These are phyloP conservation scores for Drosophila mayri DNA, from an alignment of 1,140 invertebrate species.

Conservation along the genomic window DNA sequence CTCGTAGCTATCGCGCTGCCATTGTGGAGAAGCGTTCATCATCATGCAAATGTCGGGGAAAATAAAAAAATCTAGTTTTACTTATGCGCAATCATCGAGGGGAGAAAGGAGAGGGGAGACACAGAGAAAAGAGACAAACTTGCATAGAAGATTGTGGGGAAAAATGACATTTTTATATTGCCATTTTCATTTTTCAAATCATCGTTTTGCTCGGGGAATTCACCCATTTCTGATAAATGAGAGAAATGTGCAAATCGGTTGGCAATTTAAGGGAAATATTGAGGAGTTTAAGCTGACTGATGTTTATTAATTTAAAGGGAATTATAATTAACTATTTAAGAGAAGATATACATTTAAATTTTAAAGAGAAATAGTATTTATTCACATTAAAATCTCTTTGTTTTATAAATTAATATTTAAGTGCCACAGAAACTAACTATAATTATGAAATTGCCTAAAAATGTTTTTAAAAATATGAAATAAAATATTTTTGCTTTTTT, in stretches of 20 bases:
- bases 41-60: conserved; percentile 34
- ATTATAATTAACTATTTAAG: background rate
- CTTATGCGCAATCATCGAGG: conserved; percentile 33
- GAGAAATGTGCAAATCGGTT: background rate
- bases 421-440: too few relatives aligned
- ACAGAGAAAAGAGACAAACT: background rate
- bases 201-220: background rate
- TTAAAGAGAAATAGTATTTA: too few relatives aligned
- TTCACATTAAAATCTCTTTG: too few relatives aligned
- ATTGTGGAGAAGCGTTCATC: conserved; percentile 32
- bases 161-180: conserved; percentile 13
- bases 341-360: too few relatives aligned
- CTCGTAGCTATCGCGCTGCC: conserved; percentile 36
- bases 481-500: too few relatives aligned
- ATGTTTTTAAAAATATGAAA: too few relatives aligned
- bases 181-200: conserved; percentile 4
- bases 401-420: too few relatives aligned
- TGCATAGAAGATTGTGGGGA: background rate
- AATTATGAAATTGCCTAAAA: too few relatives aligned
- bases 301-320: background rate
- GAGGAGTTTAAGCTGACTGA: background rate
- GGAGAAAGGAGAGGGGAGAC: background rate
- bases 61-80: conserved; percentile 27
- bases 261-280: background rate
- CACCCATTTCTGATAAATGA: background rate